phyloP scores from a whole-genome alignment of 1,140 invertebrate species.

The Trissolcus basalis region DNA sequence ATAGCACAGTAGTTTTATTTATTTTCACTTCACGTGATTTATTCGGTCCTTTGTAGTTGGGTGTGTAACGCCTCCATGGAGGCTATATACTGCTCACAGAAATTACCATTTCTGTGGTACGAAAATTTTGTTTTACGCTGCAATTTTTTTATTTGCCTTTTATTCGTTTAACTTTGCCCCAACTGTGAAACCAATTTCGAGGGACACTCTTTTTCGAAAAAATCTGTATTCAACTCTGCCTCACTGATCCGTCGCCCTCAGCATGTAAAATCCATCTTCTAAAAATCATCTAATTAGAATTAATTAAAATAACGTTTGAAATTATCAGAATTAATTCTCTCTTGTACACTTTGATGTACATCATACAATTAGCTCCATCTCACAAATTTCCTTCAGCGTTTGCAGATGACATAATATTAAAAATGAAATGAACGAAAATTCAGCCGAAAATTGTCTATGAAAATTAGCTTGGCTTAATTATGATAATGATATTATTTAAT shows the following conservation, averaged over 20 bases:
- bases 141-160: background rate
- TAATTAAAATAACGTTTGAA: too few species aligned
- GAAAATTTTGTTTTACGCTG: slow-evolving; percentile 1
- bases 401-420: too few species aligned
- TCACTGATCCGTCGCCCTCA: background rate
- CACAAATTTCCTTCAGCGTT: too few species aligned
- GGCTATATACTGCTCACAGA: background rate
- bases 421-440: too few species aligned
- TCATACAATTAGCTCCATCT: too few species aligned
- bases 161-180: background rate
- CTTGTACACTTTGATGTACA: too few species aligned
- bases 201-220: background rate
- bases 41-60: slow-evolving; percentile 2
- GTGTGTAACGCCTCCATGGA: background rate
- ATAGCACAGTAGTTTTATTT: slow-evolving; percentile 1
- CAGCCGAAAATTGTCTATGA: too few species aligned
- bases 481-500: background rate
- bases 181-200: background rate
- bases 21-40: slow-evolving; percentile 1
- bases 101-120: slow-evolving; percentile 2
- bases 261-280: background rate
- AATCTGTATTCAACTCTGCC: too few species aligned
- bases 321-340: too few species aligned
- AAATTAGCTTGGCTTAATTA: too few species aligned
- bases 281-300: too few species aligned